These are phyloP conservation scores for Halocynthia roretzi DNA, from an alignment of 23 tunicate genomes.

Conservation along the genomic window DNA sequence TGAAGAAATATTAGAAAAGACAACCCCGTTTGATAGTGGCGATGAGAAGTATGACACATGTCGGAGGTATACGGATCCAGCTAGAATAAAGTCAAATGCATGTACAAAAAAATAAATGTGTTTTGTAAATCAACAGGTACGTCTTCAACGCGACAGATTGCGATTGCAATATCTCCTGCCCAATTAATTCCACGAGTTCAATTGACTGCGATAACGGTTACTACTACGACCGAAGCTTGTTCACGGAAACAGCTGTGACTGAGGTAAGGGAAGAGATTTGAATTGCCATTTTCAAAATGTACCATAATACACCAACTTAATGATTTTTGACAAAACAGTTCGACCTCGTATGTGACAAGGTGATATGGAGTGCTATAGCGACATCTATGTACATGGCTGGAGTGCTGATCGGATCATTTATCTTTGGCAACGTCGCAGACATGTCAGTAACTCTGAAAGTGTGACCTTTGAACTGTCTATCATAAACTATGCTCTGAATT, in stretches of 20 bases:
- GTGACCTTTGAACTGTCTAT: no score
- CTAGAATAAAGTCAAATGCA: not conserved
- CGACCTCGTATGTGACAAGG: slow-evolving; percentile 48
- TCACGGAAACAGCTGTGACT: slow-evolving; percentile 42
- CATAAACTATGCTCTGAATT: no score
- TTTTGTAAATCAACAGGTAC: slow-evolving; percentile 19
- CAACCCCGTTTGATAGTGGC: slow-evolving; percentile 16
- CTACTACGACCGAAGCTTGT: slow-evolving; percentile 42
- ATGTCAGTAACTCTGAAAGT: slow-evolving; percentile 4
- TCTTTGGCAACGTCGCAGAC: slow-evolving; percentile 70
- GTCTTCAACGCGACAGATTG: slow-evolving; percentile 29
- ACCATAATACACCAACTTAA: no score
- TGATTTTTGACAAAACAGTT: slow-evolving; percentile 13
- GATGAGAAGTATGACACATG: slow-evolving; percentile 29
- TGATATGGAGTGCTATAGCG: slow-evolving; percentile 33
- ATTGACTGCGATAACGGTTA: slow-evolving; percentile 34
- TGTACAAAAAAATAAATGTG: not conserved
- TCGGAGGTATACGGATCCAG: slow-evolving; percentile 3
- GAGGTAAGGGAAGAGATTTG: slow-evolving; percentile 14
- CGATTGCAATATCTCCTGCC: slow-evolving; percentile 9
- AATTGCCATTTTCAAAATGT: no score
- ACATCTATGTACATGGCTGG: slow-evolving; percentile 74
- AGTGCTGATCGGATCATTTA: slow-evolving; percentile 52
- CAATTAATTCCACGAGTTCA: slow-evolving; percentile 21
- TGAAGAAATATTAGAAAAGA: slow-evolving; percentile 14